These are phyloP conservation scores for Python bivittatus DNA, from an alignment of 2,113 vertebrate species.

Conservation along the genomic window DNA sequence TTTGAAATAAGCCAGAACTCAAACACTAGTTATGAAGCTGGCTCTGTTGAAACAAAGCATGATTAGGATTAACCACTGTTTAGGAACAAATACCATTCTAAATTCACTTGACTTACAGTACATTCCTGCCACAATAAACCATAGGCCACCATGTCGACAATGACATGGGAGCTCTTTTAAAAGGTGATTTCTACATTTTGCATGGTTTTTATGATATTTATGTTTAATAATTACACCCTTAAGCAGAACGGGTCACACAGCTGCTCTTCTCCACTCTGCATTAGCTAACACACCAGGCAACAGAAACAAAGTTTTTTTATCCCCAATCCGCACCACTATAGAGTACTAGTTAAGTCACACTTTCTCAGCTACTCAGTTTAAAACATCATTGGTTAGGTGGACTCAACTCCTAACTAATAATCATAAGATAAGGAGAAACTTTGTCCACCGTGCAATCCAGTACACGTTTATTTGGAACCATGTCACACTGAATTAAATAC, in stretches of 20 bases:
- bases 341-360: rapidly evolving
- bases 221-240: neutral
- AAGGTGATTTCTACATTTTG: slow-evolving; percentile 5
- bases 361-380: neutral
- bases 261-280: rapidly evolving
- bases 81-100: neutral
- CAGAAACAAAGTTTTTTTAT: neutral
- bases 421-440: neutral
- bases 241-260: neutral
- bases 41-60: neutral
- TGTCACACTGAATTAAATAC: neutral
- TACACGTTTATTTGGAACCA: neutral
- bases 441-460: neutral
- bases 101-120: neutral
- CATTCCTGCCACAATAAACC: neutral
- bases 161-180: neutral
- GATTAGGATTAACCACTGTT: neutral
- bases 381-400: neutral
- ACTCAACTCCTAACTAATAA: neutral
- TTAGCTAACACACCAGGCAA: neutral
- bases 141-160: too few species aligned
- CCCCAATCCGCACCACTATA: neutral
- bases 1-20: neutral
- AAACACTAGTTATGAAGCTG: neutral
- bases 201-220: neutral